Conservation (phyloP, 2,888 invertebrate species). For the Neuroscelio doddi region DNA sequence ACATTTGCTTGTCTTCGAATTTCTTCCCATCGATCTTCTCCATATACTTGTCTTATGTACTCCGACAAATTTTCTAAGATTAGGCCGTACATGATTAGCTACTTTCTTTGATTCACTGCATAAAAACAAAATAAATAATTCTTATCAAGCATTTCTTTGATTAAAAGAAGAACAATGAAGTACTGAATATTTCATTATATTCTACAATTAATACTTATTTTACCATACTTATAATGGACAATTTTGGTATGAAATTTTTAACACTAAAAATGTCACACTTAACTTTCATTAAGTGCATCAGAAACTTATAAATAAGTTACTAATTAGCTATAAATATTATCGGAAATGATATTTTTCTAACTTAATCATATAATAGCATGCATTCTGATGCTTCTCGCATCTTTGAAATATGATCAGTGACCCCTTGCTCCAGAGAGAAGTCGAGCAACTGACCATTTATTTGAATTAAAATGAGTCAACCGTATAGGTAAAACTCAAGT, state of each 20-base stretch:
- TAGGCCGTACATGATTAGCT: constrained; percentile 89
- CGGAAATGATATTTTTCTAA: too few species aligned
- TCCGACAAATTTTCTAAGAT: constrained; percentile 95
- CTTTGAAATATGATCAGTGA: constrained; percentile 52
- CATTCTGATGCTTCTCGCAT: constrained; percentile 31
- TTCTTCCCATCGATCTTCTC: constrained; percentile 95
- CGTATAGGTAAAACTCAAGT: constrained; percentile 56
- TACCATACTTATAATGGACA: too few species aligned
- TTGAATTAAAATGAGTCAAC: constrained; percentile 55
- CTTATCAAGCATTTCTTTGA: neutral
- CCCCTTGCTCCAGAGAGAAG: constrained; percentile 47
- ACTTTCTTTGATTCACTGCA: constrained; percentile 34
- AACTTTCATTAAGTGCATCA: too few species aligned
- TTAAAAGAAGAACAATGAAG: too few species aligned
- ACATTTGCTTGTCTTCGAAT: constrained; percentile 89
- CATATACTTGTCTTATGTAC: constrained; percentile 93
- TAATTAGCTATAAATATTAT: too few species aligned
- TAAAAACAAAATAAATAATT: neutral
- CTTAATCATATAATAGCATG: too few species aligned
- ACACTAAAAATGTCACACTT: too few species aligned
- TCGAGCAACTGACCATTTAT: constrained; percentile 37
- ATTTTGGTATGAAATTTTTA: too few species aligned
- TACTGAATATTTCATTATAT: too few species aligned
- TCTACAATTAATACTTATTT: too few species aligned
- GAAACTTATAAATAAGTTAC: too few species aligned